phyloP scores from a whole-genome alignment of 2,797 vertebrate species.

The Tachyglossus aculeatus region DNA sequence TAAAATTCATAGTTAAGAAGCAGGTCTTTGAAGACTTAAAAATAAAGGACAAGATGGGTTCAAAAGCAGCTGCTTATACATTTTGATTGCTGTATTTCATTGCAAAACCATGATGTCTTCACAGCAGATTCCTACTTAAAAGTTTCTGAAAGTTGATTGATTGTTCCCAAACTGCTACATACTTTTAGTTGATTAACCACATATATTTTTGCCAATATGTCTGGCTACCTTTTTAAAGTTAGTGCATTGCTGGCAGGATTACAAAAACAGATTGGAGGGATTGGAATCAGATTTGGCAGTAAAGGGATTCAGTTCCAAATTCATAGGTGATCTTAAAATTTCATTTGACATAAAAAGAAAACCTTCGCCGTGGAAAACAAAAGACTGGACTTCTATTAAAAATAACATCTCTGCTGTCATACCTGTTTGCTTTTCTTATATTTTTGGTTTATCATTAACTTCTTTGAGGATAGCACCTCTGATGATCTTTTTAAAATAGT shows the following conservation, averaged over 20 bases:
- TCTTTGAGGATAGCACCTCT: slow-evolving; percentile 38
- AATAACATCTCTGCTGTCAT: slow-evolving; percentile 59
- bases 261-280: slow-evolving; percentile 75
- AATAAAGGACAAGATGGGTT: slow-evolving; percentile 48
- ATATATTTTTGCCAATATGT: slow-evolving; percentile 73
- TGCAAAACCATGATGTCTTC: slow-evolving; percentile 44
- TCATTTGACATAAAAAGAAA: slow-evolving; percentile 76
- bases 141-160: slow-evolving; percentile 73
- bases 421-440: slow-evolving; percentile 45
- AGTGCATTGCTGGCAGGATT: slow-evolving; percentile 70
- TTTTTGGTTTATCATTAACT: slow-evolving; percentile 20
- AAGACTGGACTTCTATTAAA: slow-evolving; percentile 65
- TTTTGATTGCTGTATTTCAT: slow-evolving; percentile 53
- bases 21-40: slow-evolving; percentile 51
- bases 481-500: slow-evolving; percentile 29
- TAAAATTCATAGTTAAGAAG: slow-evolving; percentile 42
- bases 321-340: slow-evolving; percentile 78
- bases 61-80: slow-evolving; percentile 48
- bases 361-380: slow-evolving; percentile 62
- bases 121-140: slow-evolving; percentile 62
- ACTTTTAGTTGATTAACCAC: slow-evolving; percentile 77
- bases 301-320: slow-evolving; percentile 74
- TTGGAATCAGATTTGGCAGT: slow-evolving; percentile 77
- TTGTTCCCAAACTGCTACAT: slow-evolving; percentile 74
- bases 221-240: slow-evolving; percentile 76